These are phyloP conservation scores for Pungitius pungitius DNA, from an alignment of 2,113 vertebrate genomes.

Conservation along the genomic window DNA sequence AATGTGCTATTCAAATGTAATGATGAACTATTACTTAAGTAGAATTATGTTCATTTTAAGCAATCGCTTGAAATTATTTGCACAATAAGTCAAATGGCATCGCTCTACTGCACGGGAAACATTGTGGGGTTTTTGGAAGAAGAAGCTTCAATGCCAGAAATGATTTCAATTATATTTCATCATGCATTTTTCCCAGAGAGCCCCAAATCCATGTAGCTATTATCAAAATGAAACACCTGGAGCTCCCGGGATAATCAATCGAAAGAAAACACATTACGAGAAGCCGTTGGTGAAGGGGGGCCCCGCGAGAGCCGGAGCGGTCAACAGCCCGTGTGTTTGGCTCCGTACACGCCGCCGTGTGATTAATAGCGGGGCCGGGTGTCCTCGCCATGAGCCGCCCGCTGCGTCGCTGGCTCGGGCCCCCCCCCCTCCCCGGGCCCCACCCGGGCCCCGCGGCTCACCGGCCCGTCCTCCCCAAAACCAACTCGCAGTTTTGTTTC, in stretches of 20 bases:
- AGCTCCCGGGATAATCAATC: slow-evolving; percentile 55
- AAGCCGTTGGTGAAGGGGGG: slow-evolving; percentile 41
- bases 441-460: slow-evolving; percentile 33
- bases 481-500: slow-evolving; percentile 38
- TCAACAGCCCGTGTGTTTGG: slow-evolving; percentile 5
- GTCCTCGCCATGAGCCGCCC: slow-evolving; percentile 10
- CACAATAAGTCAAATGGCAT: background rate
- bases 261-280: slow-evolving; percentile 54
- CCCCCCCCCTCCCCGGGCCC: too few relatives aligned
- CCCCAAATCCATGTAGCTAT: slow-evolving; percentile 27
- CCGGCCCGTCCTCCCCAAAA: slow-evolving; percentile 26
- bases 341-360: slow-evolving; percentile 37
- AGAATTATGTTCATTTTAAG: background rate
- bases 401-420: background rate
- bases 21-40: background rate
- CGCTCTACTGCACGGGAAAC: background rate
- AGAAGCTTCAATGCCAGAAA: slow-evolving; percentile 34
- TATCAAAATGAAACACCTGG: slow-evolving; percentile 69
- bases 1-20: background rate
- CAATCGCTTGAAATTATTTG: background rate
- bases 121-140: slow-evolving; percentile 9
- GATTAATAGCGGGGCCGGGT: slow-evolving; percentile 59
- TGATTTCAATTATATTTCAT: slow-evolving; percentile 49
- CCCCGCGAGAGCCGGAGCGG: slow-evolving; percentile 38
- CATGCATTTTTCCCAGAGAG: slow-evolving; percentile 30